phyloP scores from a whole-genome alignment of 2,888 invertebrate genomes.

The Pecten maximus region DNA sequence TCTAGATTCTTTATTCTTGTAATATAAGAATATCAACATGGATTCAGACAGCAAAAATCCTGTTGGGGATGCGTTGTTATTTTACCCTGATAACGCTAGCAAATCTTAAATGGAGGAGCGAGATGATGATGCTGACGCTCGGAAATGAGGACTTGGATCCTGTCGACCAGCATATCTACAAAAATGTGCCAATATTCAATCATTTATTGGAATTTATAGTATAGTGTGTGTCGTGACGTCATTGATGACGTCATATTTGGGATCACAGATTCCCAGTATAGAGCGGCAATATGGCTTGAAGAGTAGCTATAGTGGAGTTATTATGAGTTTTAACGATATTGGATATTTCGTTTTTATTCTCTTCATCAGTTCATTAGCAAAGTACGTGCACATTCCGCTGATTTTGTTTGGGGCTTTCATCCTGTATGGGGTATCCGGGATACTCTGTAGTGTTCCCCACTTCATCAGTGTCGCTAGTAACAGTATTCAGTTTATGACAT shows the following conservation, averaged over 20 bases:
- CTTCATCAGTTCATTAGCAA: neutral
- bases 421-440: neutral
- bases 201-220: neutral
- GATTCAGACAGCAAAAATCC: neutral
- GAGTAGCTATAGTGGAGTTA: neutral
- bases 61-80: neutral
- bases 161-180: neutral
- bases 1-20: too few relatives aligned
- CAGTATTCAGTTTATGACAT: neutral
- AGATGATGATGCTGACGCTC: neutral
- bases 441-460: neutral
- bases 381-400: neutral
- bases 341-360: neutral
- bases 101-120: neutral
- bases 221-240: neutral
- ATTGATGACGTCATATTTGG: neutral
- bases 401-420: neutral
- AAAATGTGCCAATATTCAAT: neutral
- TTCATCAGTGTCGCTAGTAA: neutral
- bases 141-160: neutral
- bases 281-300: neutral
- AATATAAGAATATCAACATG: neutral
- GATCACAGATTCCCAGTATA: neutral
- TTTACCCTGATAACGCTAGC: neutral
- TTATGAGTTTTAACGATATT: conserved; percentile 20